phyloP scores from a whole-genome alignment of 2,888 invertebrate species.

The Ornithoptera alexandrae region DNA sequence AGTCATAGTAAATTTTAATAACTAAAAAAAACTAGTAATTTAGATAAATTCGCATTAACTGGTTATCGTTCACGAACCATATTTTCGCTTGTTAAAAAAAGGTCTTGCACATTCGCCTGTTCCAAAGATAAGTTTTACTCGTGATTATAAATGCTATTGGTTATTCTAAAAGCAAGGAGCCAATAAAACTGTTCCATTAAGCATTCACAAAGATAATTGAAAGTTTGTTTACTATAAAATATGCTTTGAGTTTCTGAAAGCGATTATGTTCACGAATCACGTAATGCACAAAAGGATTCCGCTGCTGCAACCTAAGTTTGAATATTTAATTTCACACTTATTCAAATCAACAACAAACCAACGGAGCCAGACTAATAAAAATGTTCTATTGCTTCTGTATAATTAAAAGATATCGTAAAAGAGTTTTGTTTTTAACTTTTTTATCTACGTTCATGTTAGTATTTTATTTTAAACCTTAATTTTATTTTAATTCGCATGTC shows the following conservation, averaged over 20 bases:
- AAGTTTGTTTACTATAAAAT: not conserved
- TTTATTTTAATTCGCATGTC: too few species aligned
- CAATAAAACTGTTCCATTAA: not conserved
- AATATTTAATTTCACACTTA: not conserved
- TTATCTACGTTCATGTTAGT: too few species aligned
- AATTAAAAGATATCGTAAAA: too few species aligned
- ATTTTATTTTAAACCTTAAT: too few species aligned
- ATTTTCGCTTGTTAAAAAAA: too few species aligned
- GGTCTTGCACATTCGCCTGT: too few species aligned
- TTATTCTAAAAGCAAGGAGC: not conserved
- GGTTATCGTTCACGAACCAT: too few species aligned
- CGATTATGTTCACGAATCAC: conserved; percentile 1
- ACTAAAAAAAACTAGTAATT: too few species aligned
- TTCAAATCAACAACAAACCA: not conserved
- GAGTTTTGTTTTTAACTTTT: too few species aligned
- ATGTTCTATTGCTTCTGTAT: not conserved
- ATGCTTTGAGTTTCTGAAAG: not conserved
- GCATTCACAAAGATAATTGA: not conserved
- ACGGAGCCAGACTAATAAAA: not conserved
- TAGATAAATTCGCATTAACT: too few species aligned
- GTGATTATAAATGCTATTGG: not conserved
- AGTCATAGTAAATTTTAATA: too few species aligned
- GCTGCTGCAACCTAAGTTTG: not conserved
- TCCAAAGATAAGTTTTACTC: not conserved
- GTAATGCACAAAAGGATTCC: conserved; percentile 2